Evolutionary conservation across 2,797 vertebrate genomes (phyloP).

Genomic region (Anabas testudineus): DNA sequence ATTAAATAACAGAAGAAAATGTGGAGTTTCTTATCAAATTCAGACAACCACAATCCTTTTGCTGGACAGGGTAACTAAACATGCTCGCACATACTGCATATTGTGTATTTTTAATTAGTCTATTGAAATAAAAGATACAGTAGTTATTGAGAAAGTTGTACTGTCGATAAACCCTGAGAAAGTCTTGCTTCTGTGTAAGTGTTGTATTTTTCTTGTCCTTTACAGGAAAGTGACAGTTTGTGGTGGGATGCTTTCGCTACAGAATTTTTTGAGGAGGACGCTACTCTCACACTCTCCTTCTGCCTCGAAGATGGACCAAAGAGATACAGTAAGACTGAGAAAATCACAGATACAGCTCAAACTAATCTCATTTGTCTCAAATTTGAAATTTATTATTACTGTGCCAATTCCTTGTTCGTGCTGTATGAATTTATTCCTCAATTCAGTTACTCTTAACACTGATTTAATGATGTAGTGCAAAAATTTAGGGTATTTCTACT

Average conservation of each 20-base stretch:
- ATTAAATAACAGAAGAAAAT: conserved; percentile 53
- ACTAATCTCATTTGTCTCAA: neutral
- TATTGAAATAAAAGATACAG: neutral
- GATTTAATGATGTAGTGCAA: conserved; percentile 19
- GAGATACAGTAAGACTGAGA: conserved; percentile 96
- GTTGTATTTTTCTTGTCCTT: conserved; percentile 48
- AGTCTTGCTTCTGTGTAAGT: neutral
- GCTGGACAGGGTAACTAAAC: neutral
- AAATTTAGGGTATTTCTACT: conserved; percentile 24
- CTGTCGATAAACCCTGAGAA: neutral
- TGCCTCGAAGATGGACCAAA: conserved; percentile 99
- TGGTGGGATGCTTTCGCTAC: conserved; percentile 99
- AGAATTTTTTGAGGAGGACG: conserved; percentile 99
- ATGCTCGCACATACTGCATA: neutral
- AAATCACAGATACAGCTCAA: neutral
- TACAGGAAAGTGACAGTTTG: conserved; percentile 98
- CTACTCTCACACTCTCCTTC: conserved; percentile 98
- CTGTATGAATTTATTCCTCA: too few species aligned
- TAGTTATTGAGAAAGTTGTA: neutral
- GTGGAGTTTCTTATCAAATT: conserved; percentile 30
- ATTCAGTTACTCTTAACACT: neutral
- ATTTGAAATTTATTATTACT: neutral
- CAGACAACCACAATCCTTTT: conserved; percentile 2
- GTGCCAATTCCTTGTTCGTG: neutral
- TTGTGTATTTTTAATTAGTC: neutral